phyloP scores from a whole-genome alignment of 1,140 invertebrate species.

The Drosophila asahinai region DNA sequence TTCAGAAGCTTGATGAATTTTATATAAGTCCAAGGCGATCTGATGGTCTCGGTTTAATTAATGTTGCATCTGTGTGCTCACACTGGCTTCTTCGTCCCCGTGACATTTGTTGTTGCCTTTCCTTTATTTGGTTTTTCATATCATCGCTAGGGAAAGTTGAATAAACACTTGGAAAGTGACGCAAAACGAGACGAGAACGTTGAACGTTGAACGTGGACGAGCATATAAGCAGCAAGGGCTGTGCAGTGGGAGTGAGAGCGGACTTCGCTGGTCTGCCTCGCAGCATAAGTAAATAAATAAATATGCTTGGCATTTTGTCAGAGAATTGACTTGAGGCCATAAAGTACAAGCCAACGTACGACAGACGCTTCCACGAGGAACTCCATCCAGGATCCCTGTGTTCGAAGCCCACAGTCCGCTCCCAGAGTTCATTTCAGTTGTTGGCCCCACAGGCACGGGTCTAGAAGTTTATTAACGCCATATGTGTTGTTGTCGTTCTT shows the following conservation, averaged over 20 bases:
- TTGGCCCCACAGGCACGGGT: conserved; percentile 44
- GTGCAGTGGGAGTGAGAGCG: not conserved
- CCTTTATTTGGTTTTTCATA: conserved; percentile 39
- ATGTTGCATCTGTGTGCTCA: conserved; percentile 25
- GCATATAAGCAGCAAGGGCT: conserved; percentile 26
- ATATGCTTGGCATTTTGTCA: conserved; percentile 81
- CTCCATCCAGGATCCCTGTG: conserved; percentile 14
- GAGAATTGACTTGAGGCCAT: conserved; percentile 82
- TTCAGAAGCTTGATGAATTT: conserved; percentile 1
- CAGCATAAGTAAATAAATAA: conserved; percentile 78
- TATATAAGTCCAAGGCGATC: conserved; percentile 12
- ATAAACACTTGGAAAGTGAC: conserved; percentile 77
- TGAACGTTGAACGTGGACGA: conserved; percentile 33
- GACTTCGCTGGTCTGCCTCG: conserved; percentile 37
- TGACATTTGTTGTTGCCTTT: conserved; percentile 33
- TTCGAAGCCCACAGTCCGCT: conserved; percentile 1
- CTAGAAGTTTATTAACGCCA: conserved; percentile 80
- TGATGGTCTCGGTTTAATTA: conserved; percentile 30
- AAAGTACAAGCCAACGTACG: conserved; percentile 71
- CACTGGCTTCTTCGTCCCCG: not conserved
- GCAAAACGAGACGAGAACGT: conserved; percentile 46
- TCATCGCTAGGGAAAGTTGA: conserved; percentile 64
- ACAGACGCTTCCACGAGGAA: conserved; percentile 33
- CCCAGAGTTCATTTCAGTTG: conserved; percentile 19
- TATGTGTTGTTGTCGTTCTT: conserved; percentile 59